These are phyloP conservation scores for Bolborhynchus lineola DNA, from an alignment of 2,113 vertebrate species.

Conservation along the genomic window DNA sequence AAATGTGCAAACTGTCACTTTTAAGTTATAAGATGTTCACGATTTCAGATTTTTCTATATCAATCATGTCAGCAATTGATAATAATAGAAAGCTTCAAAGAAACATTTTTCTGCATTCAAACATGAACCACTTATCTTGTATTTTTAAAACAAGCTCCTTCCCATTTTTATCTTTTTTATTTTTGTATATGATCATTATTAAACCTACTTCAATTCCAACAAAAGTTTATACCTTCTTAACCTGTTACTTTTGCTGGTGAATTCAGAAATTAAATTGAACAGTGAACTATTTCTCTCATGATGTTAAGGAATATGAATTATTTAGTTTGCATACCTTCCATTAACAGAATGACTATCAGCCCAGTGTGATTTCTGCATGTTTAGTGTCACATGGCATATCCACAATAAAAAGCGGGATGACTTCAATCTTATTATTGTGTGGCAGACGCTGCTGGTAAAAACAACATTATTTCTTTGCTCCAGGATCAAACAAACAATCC, in stretches of 20 bases:
- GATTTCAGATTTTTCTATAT: background rate
- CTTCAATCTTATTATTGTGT: background rate
- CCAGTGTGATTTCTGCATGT: background rate
- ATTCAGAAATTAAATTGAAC: background rate
- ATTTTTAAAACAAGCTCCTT: background rate
- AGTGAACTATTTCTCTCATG: background rate
- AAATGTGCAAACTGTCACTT: background rate
- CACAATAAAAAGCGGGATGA: background rate
- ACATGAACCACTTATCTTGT: background rate
- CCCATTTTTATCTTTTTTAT: background rate
- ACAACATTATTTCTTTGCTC: fast-evolving
- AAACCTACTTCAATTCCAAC: background rate
- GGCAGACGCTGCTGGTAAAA: background rate
- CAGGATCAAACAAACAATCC: background rate
- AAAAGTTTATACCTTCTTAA: background rate
- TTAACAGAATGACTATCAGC: background rate
- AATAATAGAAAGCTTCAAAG: background rate
- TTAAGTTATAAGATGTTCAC: background rate
- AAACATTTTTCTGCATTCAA: background rate
- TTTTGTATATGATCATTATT: background rate
- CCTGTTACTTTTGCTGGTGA: background rate
- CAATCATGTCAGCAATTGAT: background rate
- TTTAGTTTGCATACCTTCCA: background rate
- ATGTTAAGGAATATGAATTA: background rate
- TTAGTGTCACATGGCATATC: background rate